Evolutionary conservation across 2,113 vertebrate genomes (phyloP).

Genomic region (Melanerpes formicivorus): DNA sequence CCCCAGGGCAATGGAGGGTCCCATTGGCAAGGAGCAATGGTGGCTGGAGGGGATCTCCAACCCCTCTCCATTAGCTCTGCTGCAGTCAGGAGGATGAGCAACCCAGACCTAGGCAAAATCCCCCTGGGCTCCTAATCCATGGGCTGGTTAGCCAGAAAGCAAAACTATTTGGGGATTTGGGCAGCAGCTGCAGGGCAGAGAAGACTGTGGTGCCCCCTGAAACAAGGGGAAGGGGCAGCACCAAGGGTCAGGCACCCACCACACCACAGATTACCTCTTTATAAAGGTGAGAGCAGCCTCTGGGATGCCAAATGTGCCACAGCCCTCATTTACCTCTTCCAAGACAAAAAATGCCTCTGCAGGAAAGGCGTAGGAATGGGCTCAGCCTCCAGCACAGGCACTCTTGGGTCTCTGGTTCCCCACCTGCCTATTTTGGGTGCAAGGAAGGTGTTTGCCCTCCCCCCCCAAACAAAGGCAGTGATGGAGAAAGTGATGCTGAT

Average conservation of each 20-base stretch:
- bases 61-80: neutral
- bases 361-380: neutral
- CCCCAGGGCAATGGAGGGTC: rapidly evolving
- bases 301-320: rapidly evolving
- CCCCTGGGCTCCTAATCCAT: neutral
- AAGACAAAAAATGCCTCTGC: neutral
- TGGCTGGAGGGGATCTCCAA: neutral
- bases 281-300: neutral
- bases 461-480: neutral
- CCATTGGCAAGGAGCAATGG: neutral
- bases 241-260: neutral
- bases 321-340: neutral
- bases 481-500: rapidly evolving
- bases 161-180: neutral
- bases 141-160: neutral
- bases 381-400: rapidly evolving
- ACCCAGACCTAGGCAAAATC: neutral
- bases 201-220: neutral
- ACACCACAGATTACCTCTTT: neutral
- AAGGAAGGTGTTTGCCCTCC: rapidly evolving
- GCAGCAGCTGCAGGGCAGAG: neutral
- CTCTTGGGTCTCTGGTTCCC: rapidly evolving
- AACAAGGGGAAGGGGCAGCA: neutral
- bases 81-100: neutral
- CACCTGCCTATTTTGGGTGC: rapidly evolving